phyloP scores from a whole-genome alignment of 2,113 vertebrate genomes.

The Plotosus lineatus region DNA sequence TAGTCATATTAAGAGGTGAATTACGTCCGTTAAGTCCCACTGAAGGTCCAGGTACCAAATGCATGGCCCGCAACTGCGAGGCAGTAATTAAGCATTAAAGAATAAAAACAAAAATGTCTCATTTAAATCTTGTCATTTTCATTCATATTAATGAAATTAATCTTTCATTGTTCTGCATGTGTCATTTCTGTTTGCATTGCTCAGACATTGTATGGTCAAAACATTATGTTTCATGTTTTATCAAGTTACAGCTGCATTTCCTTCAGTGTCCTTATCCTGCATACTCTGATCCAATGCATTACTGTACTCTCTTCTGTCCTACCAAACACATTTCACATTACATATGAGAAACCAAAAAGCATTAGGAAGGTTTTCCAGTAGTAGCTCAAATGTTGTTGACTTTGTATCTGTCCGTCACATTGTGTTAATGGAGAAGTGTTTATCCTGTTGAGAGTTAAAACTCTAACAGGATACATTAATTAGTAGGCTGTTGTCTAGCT shows the following conservation, averaged over 20 bases:
- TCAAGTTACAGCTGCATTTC: neutral
- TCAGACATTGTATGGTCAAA: constrained; percentile 21
- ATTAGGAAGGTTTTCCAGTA: neutral
- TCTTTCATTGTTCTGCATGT: neutral
- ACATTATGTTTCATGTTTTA: constrained; percentile 30
- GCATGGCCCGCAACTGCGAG: too few species aligned
- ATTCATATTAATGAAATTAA: neutral
- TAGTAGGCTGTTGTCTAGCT: constrained; percentile 23
- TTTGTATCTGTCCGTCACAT: neutral
- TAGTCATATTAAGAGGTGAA: too few species aligned
- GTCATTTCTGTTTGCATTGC: neutral
- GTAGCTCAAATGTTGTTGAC: neutral
- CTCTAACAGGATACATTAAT: constrained; percentile 30
- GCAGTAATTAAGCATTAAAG: neutral
- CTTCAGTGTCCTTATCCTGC: neutral
- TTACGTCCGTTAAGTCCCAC: too few species aligned
- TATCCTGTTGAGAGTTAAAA: constrained; percentile 13
- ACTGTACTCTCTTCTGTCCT: neutral
- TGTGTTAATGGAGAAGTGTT: constrained; percentile 35
- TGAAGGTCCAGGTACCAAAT: too few species aligned
- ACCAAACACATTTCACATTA: neutral
- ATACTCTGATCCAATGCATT: neutral
- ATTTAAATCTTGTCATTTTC: neutral
- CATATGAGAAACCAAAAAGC: neutral
- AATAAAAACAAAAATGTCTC: neutral